Base-by-base conservation (phyloP, 2,797 vertebrate species). In the Pipistrellus pipistrellus region DNA sequence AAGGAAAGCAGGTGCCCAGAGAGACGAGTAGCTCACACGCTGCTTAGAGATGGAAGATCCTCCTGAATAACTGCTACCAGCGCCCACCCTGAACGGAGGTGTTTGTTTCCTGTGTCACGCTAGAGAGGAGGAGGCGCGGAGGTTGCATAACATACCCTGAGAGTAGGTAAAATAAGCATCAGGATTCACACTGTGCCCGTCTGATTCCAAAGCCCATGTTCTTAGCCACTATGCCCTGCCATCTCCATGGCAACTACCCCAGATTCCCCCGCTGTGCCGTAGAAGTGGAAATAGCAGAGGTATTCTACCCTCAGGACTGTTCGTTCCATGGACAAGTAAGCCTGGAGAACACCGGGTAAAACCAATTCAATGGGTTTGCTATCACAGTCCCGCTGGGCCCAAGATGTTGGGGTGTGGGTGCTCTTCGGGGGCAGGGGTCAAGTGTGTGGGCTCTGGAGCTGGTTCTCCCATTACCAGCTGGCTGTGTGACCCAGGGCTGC, bases 111-210 rank as follows among this genome's bases (percentile, higher is more conserved):
- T 46, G 3, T 48, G 53, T 80, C 89, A 59, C 64, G 89, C 12
- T 38, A 48, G 53, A 38, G 20, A 38, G 66, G n/a, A 82, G 86
- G n/a, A 64, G 46, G 68, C 72, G 41, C 53, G 13, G 64, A 82
- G 64, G 48, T 95, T 92, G 81, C 3, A n/a, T 76, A 85, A 93
- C 48, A 73, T 73, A 68, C 44, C 71, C 68, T 20, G 17, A 88
- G 53, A 62, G 62, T 5, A 23, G 75, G 86, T 57, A 64, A 88
- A 85, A 32, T 59, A 48, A 77, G 41, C n/a, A 30, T 76, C 21
- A 59, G 72, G 25, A 85, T 18, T 76, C 78, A 72, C 32, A 2
- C 92, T 4, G 4, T 18, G 44, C 66, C 38, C 10, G 8, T 30
- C 57, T 80, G 72, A 27, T 38, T 62, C 46, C 71, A 76, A 72